Evolutionary conservation across 2,797 vertebrate genomes (phyloP).

Genomic region (Lepilemur ruficaudatus): DNA sequence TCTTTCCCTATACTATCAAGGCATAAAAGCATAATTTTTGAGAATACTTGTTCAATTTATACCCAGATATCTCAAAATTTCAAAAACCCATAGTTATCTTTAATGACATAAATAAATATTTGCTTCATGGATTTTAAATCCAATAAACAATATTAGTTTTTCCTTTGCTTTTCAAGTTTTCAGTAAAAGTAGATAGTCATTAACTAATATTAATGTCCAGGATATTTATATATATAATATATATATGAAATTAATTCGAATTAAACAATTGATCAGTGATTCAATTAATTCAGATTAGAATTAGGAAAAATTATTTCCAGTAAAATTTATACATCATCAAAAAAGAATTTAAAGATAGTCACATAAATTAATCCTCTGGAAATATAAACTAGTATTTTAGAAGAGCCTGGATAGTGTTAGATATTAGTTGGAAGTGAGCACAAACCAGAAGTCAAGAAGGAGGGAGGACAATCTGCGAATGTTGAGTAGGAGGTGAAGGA

Average conservation of each 20-base stretch:
- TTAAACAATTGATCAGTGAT: neutral
- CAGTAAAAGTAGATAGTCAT: neutral
- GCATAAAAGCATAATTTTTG: neutral
- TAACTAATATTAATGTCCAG: neutral
- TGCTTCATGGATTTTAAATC: neutral
- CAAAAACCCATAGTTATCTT: neutral
- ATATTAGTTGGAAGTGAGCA: neutral
- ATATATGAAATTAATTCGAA: neutral
- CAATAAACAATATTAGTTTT: neutral
- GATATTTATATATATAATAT: neutral
- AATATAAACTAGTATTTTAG: neutral
- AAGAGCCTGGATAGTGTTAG: neutral
- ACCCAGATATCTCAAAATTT: neutral
- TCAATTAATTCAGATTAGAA: neutral
- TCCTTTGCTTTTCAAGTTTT: neutral
- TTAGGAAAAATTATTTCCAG: neutral
- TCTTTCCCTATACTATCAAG: neutral
- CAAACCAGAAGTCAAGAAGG: constrained; percentile 29
- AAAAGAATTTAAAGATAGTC: neutral
- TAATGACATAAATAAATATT: neutral
- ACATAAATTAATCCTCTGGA: neutral
- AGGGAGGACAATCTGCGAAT: neutral
- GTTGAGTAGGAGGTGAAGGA: constrained; percentile 35
- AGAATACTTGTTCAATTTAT: neutral
- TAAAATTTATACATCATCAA: neutral